These are phyloP conservation scores for Somateria mollissima DNA, from an alignment of 2,797 vertebrate genomes.

Conservation along the genomic window DNA sequence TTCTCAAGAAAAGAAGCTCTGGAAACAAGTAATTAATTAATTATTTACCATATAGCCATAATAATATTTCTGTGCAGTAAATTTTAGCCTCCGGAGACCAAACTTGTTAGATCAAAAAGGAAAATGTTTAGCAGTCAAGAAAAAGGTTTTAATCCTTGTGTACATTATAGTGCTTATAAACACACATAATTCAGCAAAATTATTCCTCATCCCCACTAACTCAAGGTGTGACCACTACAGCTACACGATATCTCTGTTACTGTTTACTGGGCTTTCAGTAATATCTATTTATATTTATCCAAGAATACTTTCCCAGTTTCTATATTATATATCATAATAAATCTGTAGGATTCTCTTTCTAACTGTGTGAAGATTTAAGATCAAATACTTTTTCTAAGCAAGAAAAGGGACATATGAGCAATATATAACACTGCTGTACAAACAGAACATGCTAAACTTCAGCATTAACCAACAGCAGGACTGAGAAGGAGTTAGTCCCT, in stretches of 20 bases:
- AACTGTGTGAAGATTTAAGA: not conserved
- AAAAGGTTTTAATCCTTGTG: not conserved
- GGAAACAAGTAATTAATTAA: slow-evolving; percentile 22
- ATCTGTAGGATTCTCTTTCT: not conserved
- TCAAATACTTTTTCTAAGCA: not conserved
- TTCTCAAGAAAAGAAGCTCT: not conserved
- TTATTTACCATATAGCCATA: slow-evolving; percentile 50
- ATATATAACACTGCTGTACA: not conserved
- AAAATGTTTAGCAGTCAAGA: not conserved
- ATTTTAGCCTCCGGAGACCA: not conserved
- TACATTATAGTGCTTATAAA: not conserved
- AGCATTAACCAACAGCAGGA: not conserved
- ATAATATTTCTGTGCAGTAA: not conserved
- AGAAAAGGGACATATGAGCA: not conserved
- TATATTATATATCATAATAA: not conserved
- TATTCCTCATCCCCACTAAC: not conserved
- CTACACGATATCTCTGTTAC: not conserved
- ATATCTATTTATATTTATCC: not conserved
- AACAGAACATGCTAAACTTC: not conserved
- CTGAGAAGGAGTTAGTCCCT: not conserved
- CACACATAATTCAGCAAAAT: not conserved
- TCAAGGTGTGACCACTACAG: not conserved
- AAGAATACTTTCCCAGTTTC: not conserved
- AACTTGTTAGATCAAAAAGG: not conserved
- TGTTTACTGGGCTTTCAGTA: not conserved